Conservation (phyloP, 2,797 vertebrate genomes). For the Anas bahamensis region DNA sequence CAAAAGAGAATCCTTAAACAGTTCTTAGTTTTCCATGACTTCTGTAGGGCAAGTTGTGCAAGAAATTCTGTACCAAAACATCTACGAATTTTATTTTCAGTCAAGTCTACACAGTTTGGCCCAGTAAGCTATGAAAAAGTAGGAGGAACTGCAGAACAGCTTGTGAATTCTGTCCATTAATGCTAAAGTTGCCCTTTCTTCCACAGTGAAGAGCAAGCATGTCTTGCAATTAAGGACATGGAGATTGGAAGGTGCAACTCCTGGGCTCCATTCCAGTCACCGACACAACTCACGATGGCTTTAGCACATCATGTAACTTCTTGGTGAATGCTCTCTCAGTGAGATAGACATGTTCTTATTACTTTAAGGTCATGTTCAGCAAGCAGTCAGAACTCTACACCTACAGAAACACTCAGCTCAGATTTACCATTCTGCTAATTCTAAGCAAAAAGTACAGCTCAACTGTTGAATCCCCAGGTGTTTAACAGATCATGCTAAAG, state of each 20-base stretch:
- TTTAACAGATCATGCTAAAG: neutral
- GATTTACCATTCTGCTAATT: neutral
- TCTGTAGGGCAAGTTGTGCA: neutral
- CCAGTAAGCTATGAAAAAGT: conserved; percentile 38
- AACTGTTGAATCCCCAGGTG: neutral
- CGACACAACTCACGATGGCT: neutral
- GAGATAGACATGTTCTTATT: neutral
- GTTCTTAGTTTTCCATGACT: conserved; percentile 25
- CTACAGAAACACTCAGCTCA: neutral
- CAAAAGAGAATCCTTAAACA: conserved; percentile 48
- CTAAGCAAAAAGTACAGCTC: neutral
- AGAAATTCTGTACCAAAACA: conserved; percentile 31
- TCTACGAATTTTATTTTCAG: conserved; percentile 40
- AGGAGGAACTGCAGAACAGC: conserved; percentile 51
- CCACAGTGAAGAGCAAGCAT: neutral
- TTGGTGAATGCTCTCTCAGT: neutral
- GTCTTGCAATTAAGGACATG: neutral
- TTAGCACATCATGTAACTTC: neutral
- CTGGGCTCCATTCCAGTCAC: neutral
- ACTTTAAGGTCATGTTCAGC: neutral
- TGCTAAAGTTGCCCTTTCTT: conserved; percentile 43
- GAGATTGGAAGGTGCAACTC: conserved; percentile 1
- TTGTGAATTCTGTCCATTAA: conserved; percentile 37
- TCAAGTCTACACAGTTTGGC: conserved; percentile 22
- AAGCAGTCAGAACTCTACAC: neutral